A percentile compares a stretch with the other conserved stretches of the same genome.
These are phyloP conservation scores for Embiotoca jacksoni DNA, from an alignment of 2,113 vertebrate genomes.

Conservation along the genomic window DNA sequence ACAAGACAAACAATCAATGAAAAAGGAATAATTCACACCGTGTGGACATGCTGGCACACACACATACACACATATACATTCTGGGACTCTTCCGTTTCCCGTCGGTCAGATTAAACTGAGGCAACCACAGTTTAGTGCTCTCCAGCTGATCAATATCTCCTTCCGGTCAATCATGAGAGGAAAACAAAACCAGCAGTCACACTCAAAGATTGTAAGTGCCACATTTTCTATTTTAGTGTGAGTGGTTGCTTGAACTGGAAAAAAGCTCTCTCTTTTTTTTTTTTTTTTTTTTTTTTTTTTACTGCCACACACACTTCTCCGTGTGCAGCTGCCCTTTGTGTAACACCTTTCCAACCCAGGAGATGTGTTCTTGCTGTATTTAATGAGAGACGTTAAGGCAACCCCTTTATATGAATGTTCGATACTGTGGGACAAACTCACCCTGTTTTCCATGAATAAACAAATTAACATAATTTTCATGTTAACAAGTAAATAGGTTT, in stretches of 20 bases:
- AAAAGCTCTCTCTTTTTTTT: neutral
- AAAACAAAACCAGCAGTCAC: conserved; percentile 11
- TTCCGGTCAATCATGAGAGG: conserved; percentile 13
- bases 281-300: neutral
- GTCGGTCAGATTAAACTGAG: conserved; percentile 14
- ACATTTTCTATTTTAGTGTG: neutral
- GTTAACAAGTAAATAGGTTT: conserved; percentile 6
- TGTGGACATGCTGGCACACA: neutral
- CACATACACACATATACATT: neutral
- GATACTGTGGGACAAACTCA: neutral
- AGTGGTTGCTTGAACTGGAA: neutral
- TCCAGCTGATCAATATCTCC: conserved; percentile 14
- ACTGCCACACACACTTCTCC: neutral
- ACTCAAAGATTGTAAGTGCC: neutral
- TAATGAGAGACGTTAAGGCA: neutral
- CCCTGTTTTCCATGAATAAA: conserved; percentile 20
- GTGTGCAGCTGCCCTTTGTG: neutral
- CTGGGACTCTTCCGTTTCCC: neutral
- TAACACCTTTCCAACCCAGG: neutral
- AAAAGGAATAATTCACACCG: conserved; percentile 26
- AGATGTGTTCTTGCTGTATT: neutral
- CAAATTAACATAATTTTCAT: conserved; percentile 11
- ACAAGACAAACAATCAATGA: conserved; percentile 39
- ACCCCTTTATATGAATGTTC: conserved; percentile 7
- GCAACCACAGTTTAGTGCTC: neutral